Conservation (phyloP, 53 echinoderm and acorn worm species). For the Antedon mediterranea region DNA sequence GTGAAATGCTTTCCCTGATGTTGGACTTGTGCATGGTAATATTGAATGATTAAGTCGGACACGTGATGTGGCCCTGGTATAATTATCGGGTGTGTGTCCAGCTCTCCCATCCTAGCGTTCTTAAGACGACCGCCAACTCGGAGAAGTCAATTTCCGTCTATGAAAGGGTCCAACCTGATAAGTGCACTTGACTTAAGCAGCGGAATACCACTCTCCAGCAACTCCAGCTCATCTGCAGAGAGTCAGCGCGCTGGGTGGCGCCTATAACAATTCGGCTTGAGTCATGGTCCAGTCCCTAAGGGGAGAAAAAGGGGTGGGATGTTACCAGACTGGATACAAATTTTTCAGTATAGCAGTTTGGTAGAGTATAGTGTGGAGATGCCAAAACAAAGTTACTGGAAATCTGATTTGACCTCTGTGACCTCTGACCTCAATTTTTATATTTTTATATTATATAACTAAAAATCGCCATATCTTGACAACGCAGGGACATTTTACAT, state of each 20-base stretch:
- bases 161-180: not conserved
- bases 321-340: too few relatives aligned
- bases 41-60: conserved; percentile 1
- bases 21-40: conserved; percentile 1
- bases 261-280: conserved; percentile 30
- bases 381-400: too few relatives aligned
- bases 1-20: conserved; percentile 18
- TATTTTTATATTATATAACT: too few relatives aligned
- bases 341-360: too few relatives aligned
- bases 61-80: not conserved
- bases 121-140: conserved; percentile 11
- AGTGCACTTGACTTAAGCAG: not conserved
- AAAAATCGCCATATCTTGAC: too few relatives aligned
- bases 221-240: conserved; percentile 27
- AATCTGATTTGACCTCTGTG: too few relatives aligned
- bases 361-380: too few relatives aligned
- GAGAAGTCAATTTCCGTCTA: conserved; percentile 1
- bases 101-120: not conserved
- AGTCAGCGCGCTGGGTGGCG: conserved; percentile 12
- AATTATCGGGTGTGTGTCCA: conserved; percentile 7
- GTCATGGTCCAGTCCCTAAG: too few relatives aligned
- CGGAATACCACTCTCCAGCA: conserved; percentile 9
- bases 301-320: too few relatives aligned
- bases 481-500: too few relatives aligned
- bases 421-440: too few relatives aligned